phyloP scores from a whole-genome alignment of 2,113 vertebrate genomes.

The Tachysurus fulvidraco region DNA sequence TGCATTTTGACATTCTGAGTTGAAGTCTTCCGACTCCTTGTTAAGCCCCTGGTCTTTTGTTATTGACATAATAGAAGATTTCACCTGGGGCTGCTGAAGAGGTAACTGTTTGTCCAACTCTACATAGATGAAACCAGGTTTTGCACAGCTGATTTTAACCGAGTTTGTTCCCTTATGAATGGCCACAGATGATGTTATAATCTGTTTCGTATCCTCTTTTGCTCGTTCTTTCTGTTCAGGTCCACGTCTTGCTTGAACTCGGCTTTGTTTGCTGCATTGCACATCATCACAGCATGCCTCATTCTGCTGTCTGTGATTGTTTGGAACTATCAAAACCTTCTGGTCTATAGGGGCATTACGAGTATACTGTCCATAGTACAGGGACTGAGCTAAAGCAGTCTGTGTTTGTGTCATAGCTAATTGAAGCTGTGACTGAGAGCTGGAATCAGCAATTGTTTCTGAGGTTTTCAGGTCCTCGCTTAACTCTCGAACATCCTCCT shows the following conservation, averaged over 20 bases:
- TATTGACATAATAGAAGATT: conserved; percentile 78
- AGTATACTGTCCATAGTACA: conserved; percentile 97
- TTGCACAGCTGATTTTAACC: conserved; percentile 82
- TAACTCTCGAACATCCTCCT: conserved; percentile 82
- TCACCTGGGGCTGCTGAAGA: conserved; percentile 78
- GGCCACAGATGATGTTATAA: conserved; percentile 78
- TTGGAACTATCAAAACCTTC: conserved; percentile 88
- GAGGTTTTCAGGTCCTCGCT: conserved; percentile 81
- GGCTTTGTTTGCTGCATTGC: conserved; percentile 86
- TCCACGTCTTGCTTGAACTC: conserved; percentile 73
- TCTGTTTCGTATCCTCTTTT: conserved; percentile 85
- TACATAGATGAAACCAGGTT: conserved; percentile 84
- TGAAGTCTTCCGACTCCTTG: conserved; percentile 96
- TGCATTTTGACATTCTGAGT: conserved; percentile 81
- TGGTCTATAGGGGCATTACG: conserved; percentile 96
- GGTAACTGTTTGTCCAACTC: conserved; percentile 85
- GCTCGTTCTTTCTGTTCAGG: conserved; percentile 79
- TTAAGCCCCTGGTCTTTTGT: conserved; percentile 90
- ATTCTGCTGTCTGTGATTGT: conserved; percentile 82
- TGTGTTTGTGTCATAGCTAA: conserved; percentile 94
- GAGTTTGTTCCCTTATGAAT: conserved; percentile 87
- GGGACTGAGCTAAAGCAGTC: conserved; percentile 93
- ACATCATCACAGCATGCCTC: conserved; percentile 89
- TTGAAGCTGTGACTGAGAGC: conserved; percentile 88
- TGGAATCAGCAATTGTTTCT: conserved; percentile 71